Evolutionary conservation across 2,888 invertebrate species (phyloP), one percentile per base, ranked within the genome.

Genomic region (Hirtodrosophila trivittata): DNA sequence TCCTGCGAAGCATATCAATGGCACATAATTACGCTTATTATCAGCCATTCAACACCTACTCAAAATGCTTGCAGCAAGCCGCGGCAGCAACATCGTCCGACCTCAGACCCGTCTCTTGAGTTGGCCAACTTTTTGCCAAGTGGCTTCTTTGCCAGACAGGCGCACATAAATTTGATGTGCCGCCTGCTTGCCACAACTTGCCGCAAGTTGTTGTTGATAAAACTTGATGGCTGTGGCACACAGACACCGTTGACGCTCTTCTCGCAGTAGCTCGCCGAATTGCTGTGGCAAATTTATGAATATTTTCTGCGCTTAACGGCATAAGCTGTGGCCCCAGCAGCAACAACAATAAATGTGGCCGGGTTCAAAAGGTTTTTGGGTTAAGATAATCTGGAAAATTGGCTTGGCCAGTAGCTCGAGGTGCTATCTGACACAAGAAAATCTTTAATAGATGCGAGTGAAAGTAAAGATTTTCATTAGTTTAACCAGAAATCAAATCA

Each of bases 11-110:
- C 67, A 66, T 70, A 71, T 82, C 81, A 82, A 82, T 82, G 64
- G 67, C 62, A 65, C 69, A 73, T 84, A 84, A 87, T 87, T 82
- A 74, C 75, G 84, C 73, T 82, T 85, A 84, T 88, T 88, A 86
- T 80, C 82, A 84, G 47, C 58, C 71, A 87, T 87, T 87, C 87
- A 87, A 87, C 88, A 82, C 88, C 88, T 84, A 87, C 87, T 82
- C 87, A 59, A 69, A 76, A 66, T 62, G 60, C 56, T 64, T 43
- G 42, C 43, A 43, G 51, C 45, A 46, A 59, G 35, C 12, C 51
- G 10, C 9, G 26, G 21, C 30, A 16, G 8, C 26, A 45, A 32
- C 30, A 14, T 28, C 32, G 21, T 10, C 12, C 52, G 63, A 64
- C 43, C 54, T 39, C 21, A 13, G 10, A 39, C 35, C 32, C 35